Conservation (phyloP, 2,888 invertebrate species). For the Apantesis nais region DNA sequence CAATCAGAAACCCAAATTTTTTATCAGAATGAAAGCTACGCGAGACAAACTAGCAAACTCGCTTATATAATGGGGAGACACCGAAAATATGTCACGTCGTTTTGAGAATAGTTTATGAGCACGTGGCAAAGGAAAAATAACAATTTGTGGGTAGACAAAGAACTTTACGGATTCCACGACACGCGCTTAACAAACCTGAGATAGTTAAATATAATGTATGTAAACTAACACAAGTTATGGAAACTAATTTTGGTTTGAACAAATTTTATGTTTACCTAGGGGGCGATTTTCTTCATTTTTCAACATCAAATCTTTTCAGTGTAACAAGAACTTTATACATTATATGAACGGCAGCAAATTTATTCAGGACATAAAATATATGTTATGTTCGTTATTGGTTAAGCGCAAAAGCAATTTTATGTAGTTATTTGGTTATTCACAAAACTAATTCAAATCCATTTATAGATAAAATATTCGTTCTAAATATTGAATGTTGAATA, state of each 20-base stretch:
- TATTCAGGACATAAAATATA: not conserved
- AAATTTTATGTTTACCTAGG: too few species aligned
- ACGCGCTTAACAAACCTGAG: not conserved
- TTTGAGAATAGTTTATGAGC: not conserved
- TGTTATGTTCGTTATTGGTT: not conserved
- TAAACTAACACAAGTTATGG: too few species aligned
- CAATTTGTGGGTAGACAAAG: not conserved
- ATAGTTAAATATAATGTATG: not conserved
- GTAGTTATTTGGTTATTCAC: not conserved
- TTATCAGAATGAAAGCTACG: not conserved
- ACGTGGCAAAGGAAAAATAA: not conserved
- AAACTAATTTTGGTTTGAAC: too few species aligned
- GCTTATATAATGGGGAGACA: not conserved
- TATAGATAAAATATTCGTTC: conserved; percentile 1
- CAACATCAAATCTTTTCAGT: not conserved
- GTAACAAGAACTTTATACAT: not conserved
- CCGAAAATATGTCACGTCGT: not conserved
- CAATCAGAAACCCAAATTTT: not conserved
- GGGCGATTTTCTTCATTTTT: too few species aligned
- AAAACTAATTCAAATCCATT: conserved; percentile 1
- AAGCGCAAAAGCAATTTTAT: conserved; percentile 1
- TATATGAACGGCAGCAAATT: not conserved
- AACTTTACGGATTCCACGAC: not conserved
- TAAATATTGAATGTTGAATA: conserved; percentile 7
- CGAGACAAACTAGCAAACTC: not conserved